A percentile compares a stretch with the other conserved stretches of the same genome.
Evolutionary conservation across 1,140 invertebrate genomes (phyloP).

Genomic region (Pseudomyrmex gracilis): DNA sequence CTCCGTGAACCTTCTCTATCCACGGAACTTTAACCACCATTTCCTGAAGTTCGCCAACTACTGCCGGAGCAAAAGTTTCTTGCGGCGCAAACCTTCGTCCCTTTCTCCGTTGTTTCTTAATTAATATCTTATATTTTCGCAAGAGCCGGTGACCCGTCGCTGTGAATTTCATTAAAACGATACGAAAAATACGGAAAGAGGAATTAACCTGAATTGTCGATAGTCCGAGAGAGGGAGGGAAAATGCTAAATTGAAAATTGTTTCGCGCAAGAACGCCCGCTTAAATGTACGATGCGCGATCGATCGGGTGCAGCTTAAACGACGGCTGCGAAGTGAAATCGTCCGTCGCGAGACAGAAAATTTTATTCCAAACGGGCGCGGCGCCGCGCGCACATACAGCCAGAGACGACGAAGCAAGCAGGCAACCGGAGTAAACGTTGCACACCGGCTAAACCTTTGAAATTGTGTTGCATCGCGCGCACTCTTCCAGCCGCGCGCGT

Average conservation of each 20-base stretch:
- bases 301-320: conserved; percentile 37
- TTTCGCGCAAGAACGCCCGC: neutral
- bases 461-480: conserved; percentile 54
- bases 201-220: neutral
- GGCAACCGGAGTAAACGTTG: conserved; percentile 36
- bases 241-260: conserved; percentile 9
- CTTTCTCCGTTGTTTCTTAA: conserved; percentile 12
- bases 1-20: conserved; percentile 31
- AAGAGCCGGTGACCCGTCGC: neutral
- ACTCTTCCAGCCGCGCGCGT: conserved; percentile 56
- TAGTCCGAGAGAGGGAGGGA: neutral
- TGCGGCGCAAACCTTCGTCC: neutral
- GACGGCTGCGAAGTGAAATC: conserved; percentile 42
- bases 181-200: neutral
- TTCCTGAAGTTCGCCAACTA: conserved; percentile 26
- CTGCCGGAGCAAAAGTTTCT: conserved; percentile 29
- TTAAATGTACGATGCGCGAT: neutral
- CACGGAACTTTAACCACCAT: conserved; percentile 32
- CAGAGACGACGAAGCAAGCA: conserved; percentile 5
- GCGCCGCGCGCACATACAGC: neutral
- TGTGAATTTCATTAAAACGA: conserved; percentile 12
- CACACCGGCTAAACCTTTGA: conserved; percentile 24
- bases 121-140: conserved; percentile 53
- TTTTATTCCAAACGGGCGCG: conserved; percentile 19
- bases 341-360: conserved; percentile 35